These are phyloP conservation scores for Melipona beecheii DNA, from an alignment of 2,888 invertebrate genomes.

Conservation along the genomic window DNA sequence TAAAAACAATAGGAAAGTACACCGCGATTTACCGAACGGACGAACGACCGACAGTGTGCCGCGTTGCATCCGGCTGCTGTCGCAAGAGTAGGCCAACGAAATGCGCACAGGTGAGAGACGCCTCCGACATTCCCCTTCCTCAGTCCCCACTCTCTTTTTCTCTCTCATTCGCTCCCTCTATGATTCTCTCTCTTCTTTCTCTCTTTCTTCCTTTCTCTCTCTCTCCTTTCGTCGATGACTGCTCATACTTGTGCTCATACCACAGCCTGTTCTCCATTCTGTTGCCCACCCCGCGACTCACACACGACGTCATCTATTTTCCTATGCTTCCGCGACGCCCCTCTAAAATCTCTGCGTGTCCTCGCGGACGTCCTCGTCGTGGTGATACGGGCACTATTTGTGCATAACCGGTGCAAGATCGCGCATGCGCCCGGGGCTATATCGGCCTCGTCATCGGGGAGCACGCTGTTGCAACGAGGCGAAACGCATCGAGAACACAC, in stretches of 20 bases:
- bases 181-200: background rate
- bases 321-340: constrained; percentile 36
- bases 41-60: constrained; percentile 32
- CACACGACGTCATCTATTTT: constrained; percentile 19
- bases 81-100: constrained; percentile 77
- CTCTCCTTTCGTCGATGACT: background rate
- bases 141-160: constrained; percentile 28
- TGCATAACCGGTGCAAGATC: constrained; percentile 29
- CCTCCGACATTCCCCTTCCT: constrained; percentile 50
- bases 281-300: constrained; percentile 14
- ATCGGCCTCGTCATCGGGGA: constrained; percentile 52
- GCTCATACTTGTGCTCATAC: constrained; percentile 37
- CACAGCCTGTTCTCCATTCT: constrained; percentile 35
- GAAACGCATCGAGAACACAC: constrained; percentile 28
- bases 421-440: constrained; percentile 60
- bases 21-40: constrained; percentile 44
- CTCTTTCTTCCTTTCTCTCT: constrained; percentile 15
- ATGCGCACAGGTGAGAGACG: constrained; percentile 78
- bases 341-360: background rate
- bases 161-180: constrained; percentile 1
- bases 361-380: constrained; percentile 25
- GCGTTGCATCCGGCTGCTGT: constrained; percentile 68
- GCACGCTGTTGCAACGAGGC: constrained; percentile 20
- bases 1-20: background rate
- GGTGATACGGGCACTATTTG: background rate